These are phyloP conservation scores for Theocolax elegans DNA, from an alignment of 1,140 invertebrate genomes.

Conservation along the genomic window DNA sequence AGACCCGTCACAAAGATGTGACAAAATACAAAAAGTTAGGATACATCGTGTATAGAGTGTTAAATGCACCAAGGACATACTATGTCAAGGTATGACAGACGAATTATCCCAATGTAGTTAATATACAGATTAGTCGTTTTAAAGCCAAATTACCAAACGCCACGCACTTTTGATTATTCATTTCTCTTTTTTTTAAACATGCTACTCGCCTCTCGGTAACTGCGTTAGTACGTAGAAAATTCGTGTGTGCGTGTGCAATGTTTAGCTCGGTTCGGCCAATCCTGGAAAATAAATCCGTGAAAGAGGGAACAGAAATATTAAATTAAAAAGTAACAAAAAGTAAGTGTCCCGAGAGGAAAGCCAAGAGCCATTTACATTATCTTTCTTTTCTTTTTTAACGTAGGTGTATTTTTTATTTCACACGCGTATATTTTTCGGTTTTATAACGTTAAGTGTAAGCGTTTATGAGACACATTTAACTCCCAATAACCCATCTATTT, in stretches of 20 bases:
- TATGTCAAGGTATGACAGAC: not conserved
- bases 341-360: too few relatives aligned
- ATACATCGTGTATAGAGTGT: too few relatives aligned
- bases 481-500: too few relatives aligned
- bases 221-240: constrained; percentile 59
- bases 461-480: too few relatives aligned
- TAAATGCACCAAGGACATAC: too few relatives aligned
- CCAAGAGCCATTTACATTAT: not conserved
- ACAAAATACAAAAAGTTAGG: too few relatives aligned
- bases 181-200: constrained; percentile 43
- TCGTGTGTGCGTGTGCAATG: constrained; percentile 49
- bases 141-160: constrained; percentile 53
- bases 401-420: too few relatives aligned
- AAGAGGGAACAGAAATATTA: constrained; percentile 20
- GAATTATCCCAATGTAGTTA: not conserved
- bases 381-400: constrained; percentile 23
- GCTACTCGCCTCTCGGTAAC: constrained; percentile 53
- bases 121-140: constrained; percentile 45
- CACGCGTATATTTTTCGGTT: too few relatives aligned
- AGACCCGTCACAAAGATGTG: too few relatives aligned
- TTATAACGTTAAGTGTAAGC: too few relatives aligned
- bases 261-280: constrained; percentile 57
- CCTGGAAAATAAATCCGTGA: constrained; percentile 56
- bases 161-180: constrained; percentile 41
- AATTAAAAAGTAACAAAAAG: not conserved